Evolutionary conservation across 2,888 invertebrate genomes (phyloP).

Genomic region (Chrysodeixis includens): DNA sequence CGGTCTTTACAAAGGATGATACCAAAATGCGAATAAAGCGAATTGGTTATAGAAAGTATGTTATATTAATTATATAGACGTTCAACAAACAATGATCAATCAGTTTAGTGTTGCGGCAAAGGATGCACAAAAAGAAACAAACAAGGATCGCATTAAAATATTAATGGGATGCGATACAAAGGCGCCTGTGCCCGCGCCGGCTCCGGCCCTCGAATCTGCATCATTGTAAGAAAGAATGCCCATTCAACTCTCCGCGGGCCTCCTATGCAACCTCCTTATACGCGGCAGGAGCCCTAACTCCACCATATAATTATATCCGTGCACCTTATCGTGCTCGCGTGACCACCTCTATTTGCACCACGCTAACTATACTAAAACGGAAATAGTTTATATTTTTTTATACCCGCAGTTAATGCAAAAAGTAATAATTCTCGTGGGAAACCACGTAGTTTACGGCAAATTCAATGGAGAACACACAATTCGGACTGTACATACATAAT

Average conservation of each 20-base stretch:
- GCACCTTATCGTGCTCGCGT: slow-evolving; percentile 62
- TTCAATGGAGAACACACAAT: slow-evolving; percentile 49
- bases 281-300: slow-evolving; percentile 24
- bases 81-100: neutral
- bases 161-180: slow-evolving; percentile 32
- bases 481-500: slow-evolving; percentile 28
- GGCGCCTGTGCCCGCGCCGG: slow-evolving; percentile 30
- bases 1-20: too few species aligned
- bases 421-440: slow-evolving; percentile 67
- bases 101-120: neutral
- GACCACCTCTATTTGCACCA: slow-evolving; percentile 57
- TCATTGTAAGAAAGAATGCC: slow-evolving; percentile 39
- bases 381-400: slow-evolving; percentile 66
- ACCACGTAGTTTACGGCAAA: slow-evolving; percentile 33
- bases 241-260: slow-evolving; percentile 12
- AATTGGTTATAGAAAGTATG: too few species aligned
- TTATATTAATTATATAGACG: neutral
- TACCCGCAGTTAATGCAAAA: slow-evolving; percentile 62
- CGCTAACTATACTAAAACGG: slow-evolving; percentile 57
- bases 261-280: slow-evolving; percentile 17
- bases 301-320: slow-evolving; percentile 45
- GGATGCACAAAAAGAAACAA: neutral
- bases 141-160: neutral
- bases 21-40: too few species aligned
- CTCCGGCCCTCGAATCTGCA: slow-evolving; percentile 40